A percentile compares a stretch with the other conserved stretches of the same genome.
Conservation (phyloP, 2,113 vertebrate genomes). For the Acrocephalus arundinaceus region DNA sequence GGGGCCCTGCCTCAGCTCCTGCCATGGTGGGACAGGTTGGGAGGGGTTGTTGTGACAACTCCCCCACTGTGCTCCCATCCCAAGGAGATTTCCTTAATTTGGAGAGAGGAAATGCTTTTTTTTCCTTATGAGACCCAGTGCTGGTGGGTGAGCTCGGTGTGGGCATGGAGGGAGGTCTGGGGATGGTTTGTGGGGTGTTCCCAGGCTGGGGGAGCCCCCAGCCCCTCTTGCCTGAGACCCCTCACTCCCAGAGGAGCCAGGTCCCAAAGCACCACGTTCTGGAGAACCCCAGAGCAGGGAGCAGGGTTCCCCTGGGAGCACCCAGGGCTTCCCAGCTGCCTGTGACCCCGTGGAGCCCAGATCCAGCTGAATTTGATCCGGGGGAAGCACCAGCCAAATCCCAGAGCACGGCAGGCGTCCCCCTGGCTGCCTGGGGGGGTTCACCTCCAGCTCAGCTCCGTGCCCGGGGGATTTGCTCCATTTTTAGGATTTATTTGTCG, state of each 20-base stretch:
- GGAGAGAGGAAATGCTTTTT: neutral
- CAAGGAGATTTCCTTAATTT: neutral
- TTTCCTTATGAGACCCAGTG: accelerated
- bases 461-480: neutral
- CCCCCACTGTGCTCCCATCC: neutral
- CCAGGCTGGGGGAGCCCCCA: no score
- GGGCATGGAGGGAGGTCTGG: accelerated
- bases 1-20: neutral
- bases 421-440: accelerated
- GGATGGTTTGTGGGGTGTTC: neutral
- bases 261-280: accelerated
- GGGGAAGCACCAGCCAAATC: neutral
- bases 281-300: accelerated
- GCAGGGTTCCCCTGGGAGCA: neutral
- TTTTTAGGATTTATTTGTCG: neutral
- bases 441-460: accelerated
- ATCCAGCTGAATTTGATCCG: neutral
- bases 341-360: neutral
- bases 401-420: accelerated
- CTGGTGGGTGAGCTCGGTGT: accelerated
- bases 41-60: neutral
- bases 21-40: neutral
- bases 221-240: accelerated
- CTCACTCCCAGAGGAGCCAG: neutral
- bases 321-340: neutral